Percentiles rank a stretch among this genome's conserved stretches.
These are phyloP conservation scores for Nyctibius grandis DNA, from an alignment of 2,797 vertebrate genomes.

Conservation along the genomic window DNA sequence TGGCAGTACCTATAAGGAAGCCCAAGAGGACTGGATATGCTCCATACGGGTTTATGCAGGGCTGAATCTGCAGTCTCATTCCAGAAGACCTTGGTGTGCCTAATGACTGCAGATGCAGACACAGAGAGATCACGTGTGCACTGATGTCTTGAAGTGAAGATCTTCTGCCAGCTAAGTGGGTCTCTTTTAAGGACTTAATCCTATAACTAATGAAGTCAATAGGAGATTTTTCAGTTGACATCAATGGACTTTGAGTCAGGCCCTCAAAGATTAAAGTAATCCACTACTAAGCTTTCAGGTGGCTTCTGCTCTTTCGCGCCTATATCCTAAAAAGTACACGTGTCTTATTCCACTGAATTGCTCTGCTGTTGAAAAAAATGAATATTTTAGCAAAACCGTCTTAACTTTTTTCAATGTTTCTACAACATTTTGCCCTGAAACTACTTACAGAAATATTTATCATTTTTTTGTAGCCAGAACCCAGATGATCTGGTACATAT, in stretches of 20 bases:
- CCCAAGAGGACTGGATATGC: background rate
- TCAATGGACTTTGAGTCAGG: slow-evolving; percentile 1
- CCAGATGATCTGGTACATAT: background rate
- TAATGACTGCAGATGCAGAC: background rate
- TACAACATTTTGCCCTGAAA: background rate
- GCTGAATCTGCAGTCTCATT: background rate
- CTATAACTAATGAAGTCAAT: slow-evolving; percentile 26
- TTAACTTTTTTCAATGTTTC: background rate
- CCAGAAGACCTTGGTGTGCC: background rate
- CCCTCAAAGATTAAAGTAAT: slow-evolving; percentile 51
- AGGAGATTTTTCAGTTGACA: slow-evolving; percentile 43
- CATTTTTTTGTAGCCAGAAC: background rate
- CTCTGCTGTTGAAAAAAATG: background rate
- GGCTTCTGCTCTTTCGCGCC: slow-evolving; percentile 38
- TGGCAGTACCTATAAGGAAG: background rate
- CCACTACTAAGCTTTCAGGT: slow-evolving; percentile 29
- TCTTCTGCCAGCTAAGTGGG: slow-evolving; percentile 40
- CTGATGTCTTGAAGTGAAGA: slow-evolving; percentile 26
- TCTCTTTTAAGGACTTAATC: slow-evolving; percentile 39
- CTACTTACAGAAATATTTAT: background rate
- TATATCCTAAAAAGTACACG: background rate
- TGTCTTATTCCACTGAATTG: background rate
- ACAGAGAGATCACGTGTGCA: background rate
- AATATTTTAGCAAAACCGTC: background rate
- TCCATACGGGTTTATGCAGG: background rate